Evolutionary conservation across 2,888 invertebrate species (phyloP).

Genomic region (Drosophila neonasuta): DNA sequence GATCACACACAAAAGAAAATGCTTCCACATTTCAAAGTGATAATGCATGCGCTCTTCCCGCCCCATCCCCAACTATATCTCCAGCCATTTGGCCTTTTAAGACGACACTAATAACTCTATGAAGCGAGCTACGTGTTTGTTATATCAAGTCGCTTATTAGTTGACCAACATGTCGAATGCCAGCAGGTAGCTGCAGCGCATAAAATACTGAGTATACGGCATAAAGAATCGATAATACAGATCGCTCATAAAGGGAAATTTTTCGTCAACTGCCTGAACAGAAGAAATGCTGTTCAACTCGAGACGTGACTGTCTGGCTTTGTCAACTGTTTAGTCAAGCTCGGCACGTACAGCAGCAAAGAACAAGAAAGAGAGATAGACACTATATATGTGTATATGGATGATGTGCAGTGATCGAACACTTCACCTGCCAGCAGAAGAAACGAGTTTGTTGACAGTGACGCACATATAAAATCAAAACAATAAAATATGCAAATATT

Average conservation of each 20-base stretch:
- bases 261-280: conserved; percentile 23
- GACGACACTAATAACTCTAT: conserved; percentile 72
- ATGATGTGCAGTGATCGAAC: conserved; percentile 35
- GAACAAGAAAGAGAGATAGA: background rate
- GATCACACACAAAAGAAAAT: background rate
- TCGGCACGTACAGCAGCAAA: conserved; percentile 51
- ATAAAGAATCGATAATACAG: conserved; percentile 59
- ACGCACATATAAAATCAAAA: conserved; percentile 2
- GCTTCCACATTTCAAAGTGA: background rate
- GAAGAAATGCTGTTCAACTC: conserved; percentile 41
- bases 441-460: conserved; percentile 8
- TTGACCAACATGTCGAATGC: conserved; percentile 57
- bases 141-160: conserved; percentile 64
- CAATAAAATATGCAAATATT: conserved; percentile 14
- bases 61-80: conserved; percentile 3
- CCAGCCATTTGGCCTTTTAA: conserved; percentile 28
- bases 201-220: conserved; percentile 21
- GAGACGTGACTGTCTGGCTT: conserved; percentile 54
- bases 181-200: conserved; percentile 47
- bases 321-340: conserved; percentile 47
- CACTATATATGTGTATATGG: conserved; percentile 18
- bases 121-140: conserved; percentile 58
- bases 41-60: background rate
- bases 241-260: conserved; percentile 70
- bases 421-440: conserved; percentile 11